phyloP scores from a whole-genome alignment of 2,113 vertebrate genomes.

The Plectropomus leopardus region DNA sequence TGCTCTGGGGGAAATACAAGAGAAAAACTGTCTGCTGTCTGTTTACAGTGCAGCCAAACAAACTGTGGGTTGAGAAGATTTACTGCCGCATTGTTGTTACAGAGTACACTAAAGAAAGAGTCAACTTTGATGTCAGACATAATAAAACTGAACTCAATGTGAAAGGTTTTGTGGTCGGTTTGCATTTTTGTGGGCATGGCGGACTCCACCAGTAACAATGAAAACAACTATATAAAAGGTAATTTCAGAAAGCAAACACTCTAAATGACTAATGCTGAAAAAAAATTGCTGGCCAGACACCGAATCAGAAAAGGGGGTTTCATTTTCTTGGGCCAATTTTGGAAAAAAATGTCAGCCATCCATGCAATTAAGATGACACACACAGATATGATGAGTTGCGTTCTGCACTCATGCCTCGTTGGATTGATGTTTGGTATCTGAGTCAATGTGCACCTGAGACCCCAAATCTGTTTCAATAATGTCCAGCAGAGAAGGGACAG shows the following conservation, averaged over 20 bases:
- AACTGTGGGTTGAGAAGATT: too few species aligned
- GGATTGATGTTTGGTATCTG: slow-evolving; percentile 29
- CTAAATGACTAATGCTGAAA: neutral
- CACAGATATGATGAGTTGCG: slow-evolving; percentile 4
- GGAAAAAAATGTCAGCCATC: neutral
- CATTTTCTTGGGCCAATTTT: slow-evolving; percentile 2
- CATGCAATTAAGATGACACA: slow-evolving; percentile 22
- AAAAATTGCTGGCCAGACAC: neutral
- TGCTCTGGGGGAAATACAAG: too few species aligned
- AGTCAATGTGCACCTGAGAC: slow-evolving; percentile 41
- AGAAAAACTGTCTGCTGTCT: too few species aligned
- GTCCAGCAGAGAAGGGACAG: neutral
- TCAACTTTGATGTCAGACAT: too few species aligned
- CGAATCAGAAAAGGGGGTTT: neutral
- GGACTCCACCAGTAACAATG: too few species aligned
- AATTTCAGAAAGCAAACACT: neutral
- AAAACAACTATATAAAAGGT: neutral
- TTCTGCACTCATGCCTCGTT: slow-evolving; percentile 23
- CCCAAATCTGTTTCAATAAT: slow-evolving; percentile 14
- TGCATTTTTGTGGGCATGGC: neutral
- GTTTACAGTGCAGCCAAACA: too few species aligned
- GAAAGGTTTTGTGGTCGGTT: too few species aligned
- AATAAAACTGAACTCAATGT: too few species aligned
- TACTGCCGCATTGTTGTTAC: too few species aligned
- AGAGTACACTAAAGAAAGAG: too few species aligned